These are phyloP conservation scores for Nyctibius grandis DNA, from an alignment of 2,797 vertebrate genomes.

Conservation along the genomic window DNA sequence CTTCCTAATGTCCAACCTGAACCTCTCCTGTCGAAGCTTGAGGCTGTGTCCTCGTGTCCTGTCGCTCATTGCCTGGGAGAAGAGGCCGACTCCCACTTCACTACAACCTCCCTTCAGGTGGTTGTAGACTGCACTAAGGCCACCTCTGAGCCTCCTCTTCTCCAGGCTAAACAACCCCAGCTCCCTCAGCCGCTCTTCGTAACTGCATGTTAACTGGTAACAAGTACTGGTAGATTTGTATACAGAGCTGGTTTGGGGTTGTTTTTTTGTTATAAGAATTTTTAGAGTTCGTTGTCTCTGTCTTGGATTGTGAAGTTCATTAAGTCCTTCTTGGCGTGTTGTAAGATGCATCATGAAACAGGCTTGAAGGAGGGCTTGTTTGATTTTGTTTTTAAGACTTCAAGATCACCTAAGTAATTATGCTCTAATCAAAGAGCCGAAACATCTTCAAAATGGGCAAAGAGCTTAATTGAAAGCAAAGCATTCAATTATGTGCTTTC, in stretches of 20 bases:
- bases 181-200: no score
- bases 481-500: neutral
- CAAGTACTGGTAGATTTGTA: neutral
- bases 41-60: no score
- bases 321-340: neutral
- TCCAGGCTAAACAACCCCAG: no score
- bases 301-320: neutral
- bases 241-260: neutral
- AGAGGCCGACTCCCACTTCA: no score
- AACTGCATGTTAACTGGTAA: neutral
- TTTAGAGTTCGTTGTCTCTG: neutral
- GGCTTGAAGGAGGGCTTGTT: no score
- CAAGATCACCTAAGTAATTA: neutral
- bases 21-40: no score
- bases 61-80: no score
- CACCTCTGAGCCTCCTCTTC: no score
- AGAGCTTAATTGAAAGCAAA: neutral
- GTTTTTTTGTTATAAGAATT: neutral
- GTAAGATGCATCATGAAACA: neutral
- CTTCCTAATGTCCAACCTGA: no score
- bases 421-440: no score
- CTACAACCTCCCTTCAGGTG: no score
- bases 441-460: neutral
- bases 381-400: neutral
- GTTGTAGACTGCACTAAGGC: no score